Conservation (phyloP, 2,888 invertebrate species). For the Eupithecia exiguata region DNA sequence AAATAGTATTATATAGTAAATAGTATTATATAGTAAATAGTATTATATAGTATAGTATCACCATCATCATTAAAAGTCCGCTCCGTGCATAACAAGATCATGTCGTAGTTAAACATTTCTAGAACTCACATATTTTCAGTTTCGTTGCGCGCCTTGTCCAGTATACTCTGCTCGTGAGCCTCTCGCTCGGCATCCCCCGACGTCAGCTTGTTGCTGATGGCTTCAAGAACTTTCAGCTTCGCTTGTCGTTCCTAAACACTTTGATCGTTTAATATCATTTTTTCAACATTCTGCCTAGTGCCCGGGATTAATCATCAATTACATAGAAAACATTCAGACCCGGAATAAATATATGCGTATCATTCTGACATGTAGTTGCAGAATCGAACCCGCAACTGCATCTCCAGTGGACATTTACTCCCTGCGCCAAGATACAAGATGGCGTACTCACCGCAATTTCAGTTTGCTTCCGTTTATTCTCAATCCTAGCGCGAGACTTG, state of each 20-base stretch:
- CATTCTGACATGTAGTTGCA: not conserved
- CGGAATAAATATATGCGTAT: too few species aligned
- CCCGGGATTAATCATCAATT: too few species aligned
- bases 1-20: too few species aligned
- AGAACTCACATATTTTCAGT: slow-evolving; percentile 61
- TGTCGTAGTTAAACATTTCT: too few species aligned
- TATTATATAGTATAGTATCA: too few species aligned
- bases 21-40: too few species aligned
- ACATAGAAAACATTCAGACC: too few species aligned
- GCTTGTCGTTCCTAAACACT: slow-evolving; percentile 65
- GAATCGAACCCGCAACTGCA: not conserved
- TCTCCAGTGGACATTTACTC: too few species aligned
- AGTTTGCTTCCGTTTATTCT: slow-evolving; percentile 55
- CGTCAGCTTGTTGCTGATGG: slow-evolving; percentile 73
- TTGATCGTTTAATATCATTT: not conserved
- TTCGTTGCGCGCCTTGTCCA: slow-evolving; percentile 79
- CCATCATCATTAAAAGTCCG: not conserved
- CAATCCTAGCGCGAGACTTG: slow-evolving; percentile 55
- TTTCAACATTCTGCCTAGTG: not conserved
- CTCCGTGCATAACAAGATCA: not conserved
- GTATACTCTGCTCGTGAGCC: slow-evolving; percentile 72
- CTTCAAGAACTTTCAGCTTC: slow-evolving; percentile 69
- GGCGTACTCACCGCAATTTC: slow-evolving; percentile 59
- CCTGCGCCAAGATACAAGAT: not conserved
- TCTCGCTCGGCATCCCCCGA: slow-evolving; percentile 71